These are phyloP conservation scores for Camelus bactrianus DNA, from an alignment of 2,113 vertebrate genomes.

Conservation along the genomic window DNA sequence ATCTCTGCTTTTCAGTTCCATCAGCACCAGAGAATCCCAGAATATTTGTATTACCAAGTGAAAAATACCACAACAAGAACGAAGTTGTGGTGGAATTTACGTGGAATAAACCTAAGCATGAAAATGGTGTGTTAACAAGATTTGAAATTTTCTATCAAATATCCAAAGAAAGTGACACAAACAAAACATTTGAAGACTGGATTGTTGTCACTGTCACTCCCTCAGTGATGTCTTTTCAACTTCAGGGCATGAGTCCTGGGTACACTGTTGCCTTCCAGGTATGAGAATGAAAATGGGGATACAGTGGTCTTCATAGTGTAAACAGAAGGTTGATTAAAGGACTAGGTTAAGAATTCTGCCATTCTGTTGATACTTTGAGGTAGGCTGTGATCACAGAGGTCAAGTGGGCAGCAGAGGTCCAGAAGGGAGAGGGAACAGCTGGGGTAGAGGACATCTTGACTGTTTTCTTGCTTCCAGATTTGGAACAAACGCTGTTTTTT, in stretches of 20 bases:
- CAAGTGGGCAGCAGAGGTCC: not conserved
- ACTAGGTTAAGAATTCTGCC: not conserved
- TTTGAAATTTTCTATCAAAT: conserved; percentile 84
- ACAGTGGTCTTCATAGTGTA: not conserved
- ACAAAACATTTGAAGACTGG: conserved; percentile 68
- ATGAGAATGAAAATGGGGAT: conserved; percentile 64
- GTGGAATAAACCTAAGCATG: conserved; percentile 84
- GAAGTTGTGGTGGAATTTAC: conserved; percentile 83
- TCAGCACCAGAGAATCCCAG: conserved; percentile 85
- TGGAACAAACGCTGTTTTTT: not conserved
- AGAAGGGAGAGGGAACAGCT: not conserved
- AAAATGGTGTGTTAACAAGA: conserved; percentile 82
- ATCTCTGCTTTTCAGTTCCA: conserved; percentile 79
- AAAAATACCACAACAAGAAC: conserved; percentile 20
- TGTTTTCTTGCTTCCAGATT: conserved; percentile 5
- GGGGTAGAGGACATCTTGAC: not conserved
- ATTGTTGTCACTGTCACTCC: conserved; percentile 13
- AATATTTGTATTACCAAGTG: conserved; percentile 78
- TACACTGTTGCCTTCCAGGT: conserved; percentile 86
- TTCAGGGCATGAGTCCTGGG: conserved; percentile 72
- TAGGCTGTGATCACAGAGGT: not conserved
- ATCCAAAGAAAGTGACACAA: conserved; percentile 60
- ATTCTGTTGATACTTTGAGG: not conserved
- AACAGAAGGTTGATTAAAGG: not conserved
- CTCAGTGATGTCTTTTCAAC: conserved; percentile 69